Conservation (phyloP, 2,797 vertebrate genomes). For the Otus scops region DNA sequence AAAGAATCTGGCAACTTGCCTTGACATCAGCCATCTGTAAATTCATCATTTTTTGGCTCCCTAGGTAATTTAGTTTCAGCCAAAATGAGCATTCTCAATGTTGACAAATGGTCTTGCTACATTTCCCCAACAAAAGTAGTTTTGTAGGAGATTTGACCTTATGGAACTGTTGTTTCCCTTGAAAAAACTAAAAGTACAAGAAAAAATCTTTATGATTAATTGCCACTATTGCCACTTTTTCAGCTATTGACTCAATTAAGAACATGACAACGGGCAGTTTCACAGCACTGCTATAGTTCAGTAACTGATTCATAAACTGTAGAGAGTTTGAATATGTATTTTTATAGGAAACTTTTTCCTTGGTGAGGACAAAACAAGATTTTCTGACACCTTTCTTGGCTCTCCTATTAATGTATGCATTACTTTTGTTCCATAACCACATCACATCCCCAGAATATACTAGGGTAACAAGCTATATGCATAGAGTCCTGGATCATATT, state of each 20-base stretch:
- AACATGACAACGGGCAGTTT: neutral
- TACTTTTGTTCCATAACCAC: neutral
- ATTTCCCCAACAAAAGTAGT: conserved; percentile 43
- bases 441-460: neutral
- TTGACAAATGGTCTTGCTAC: conserved; percentile 52
- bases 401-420: neutral
- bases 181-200: neutral
- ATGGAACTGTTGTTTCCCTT: neutral
- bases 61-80: conserved; percentile 48
- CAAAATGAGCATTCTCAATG: conserved; percentile 48
- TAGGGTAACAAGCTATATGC: neutral
- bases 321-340: neutral
- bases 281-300: neutral
- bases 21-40: conserved; percentile 56
- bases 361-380: neutral
- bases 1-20: conserved; percentile 55
- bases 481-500: neutral
- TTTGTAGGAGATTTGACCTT: conserved; percentile 42
- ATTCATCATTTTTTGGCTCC: conserved; percentile 58
- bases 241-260: neutral
- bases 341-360: neutral
- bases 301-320: neutral
- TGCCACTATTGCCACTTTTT: neutral
- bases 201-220: conserved; percentile 17
- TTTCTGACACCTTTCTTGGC: neutral